These are phyloP conservation scores for Drosophila subpulchrella DNA, from an alignment of 1,140 invertebrate species.

Conservation along the genomic window DNA sequence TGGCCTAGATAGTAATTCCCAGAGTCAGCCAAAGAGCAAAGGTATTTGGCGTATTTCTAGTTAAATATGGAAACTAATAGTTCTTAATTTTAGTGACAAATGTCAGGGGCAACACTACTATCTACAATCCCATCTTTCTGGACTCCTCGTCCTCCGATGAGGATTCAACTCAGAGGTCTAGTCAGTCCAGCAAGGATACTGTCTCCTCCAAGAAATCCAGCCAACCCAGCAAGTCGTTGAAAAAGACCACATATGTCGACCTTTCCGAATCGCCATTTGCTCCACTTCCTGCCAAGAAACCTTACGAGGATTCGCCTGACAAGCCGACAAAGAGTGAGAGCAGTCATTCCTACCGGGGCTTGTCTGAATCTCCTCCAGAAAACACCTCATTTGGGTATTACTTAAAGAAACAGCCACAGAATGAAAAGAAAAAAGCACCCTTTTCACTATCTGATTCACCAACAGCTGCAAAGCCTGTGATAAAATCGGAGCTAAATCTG, in stretches of 20 bases:
- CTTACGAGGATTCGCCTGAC: not conserved
- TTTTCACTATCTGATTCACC: not conserved
- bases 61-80: not conserved
- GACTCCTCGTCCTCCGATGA: conserved; percentile 78
- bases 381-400: not conserved
- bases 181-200: conserved; percentile 21
- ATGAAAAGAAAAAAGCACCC: not conserved
- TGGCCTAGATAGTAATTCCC: conserved; percentile 30
- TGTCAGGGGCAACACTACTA: conserved; percentile 21
- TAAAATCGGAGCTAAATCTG: not conserved
- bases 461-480: not conserved
- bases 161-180: conserved; percentile 32
- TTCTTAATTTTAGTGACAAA: conserved; percentile 4
- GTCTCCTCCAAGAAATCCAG: conserved; percentile 12
- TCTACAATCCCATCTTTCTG: conserved; percentile 77
- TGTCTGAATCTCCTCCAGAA: conserved; percentile 2
- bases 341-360: not conserved
- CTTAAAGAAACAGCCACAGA: not conserved
- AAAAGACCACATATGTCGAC: conserved; percentile 53
- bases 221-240: conserved; percentile 1
- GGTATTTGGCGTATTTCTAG: not conserved
- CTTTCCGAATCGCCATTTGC: conserved; percentile 56
- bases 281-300: conserved; percentile 8
- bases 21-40: conserved; percentile 21
- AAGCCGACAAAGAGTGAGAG: not conserved